Percentiles rank a stretch among this genome's conserved stretches.
These are phyloP conservation scores for Saccostrea echinata DNA, from an alignment of 1,140 invertebrate genomes.

Conservation along the genomic window DNA sequence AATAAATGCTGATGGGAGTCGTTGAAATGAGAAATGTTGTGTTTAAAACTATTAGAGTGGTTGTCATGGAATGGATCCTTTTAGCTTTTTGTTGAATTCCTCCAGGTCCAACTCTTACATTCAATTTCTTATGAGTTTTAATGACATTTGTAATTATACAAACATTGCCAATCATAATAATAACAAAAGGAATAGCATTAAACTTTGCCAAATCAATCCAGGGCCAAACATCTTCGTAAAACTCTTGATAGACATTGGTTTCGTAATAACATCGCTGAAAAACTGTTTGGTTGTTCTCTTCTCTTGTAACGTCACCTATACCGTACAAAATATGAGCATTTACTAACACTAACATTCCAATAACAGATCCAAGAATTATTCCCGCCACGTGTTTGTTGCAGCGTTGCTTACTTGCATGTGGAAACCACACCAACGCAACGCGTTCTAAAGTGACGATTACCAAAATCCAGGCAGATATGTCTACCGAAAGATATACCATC, in stretches of 20 bases:
- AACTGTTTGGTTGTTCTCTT: neutral
- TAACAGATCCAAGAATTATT: neutral
- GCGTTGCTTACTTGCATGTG: conserved; percentile 54
- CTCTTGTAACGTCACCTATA: neutral
- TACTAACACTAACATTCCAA: neutral
- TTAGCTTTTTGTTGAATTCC: neutral
- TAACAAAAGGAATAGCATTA: conserved; percentile 58
- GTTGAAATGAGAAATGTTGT: conserved; percentile 62
- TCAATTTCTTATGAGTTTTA: neutral
- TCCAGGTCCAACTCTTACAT: neutral
- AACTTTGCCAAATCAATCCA: conserved; percentile 66
- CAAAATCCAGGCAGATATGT: conserved; percentile 68
- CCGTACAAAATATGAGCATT: neutral
- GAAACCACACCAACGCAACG: conserved; percentile 65
- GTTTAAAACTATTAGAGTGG: conserved; percentile 61
- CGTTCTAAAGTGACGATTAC: conserved; percentile 68
- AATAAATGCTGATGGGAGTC: conserved; percentile 64
- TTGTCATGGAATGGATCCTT: conserved; percentile 62
- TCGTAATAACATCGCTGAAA: conserved; percentile 29
- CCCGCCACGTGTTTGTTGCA: conserved; percentile 54
- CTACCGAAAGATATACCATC: conserved; percentile 61
- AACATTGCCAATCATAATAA: conserved; percentile 62
- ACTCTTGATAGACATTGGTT: conserved; percentile 48
- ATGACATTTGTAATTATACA: neutral
- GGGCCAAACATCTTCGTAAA: conserved; percentile 58